Evolutionary conservation across 1,140 invertebrate genomes (phyloP), one percentile per base, ranked within the genome.

Genomic region (Luehdorfia chinensis): DNA sequence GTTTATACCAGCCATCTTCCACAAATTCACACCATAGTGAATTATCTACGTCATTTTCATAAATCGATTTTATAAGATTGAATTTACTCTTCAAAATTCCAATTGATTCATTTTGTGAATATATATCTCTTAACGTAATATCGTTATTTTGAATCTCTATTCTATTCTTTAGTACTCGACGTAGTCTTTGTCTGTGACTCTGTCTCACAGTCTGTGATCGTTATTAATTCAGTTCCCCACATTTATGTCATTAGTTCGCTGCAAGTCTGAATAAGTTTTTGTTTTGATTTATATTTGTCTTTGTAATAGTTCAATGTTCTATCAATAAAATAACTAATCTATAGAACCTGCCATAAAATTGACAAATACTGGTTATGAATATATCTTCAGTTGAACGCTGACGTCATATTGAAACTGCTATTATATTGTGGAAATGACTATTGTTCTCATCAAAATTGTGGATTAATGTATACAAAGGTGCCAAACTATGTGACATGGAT

Each of bases 351-450:
- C n/a, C 16, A 15, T 2, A 30, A 16, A 28, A 16, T 43, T 43
- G 15, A 2, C 1, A 18, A 43, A 27, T 13, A 28, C 14, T 4
- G 21, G 13, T 43, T 28, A 4, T 11, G n/a, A 27, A 18, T 30
- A 43, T 6, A 16, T 43, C n/a, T 0, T n/a, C 14, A 18, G 28
- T 43, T 8, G 11, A 9, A 43, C 23, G 37, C 37, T 43, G 39
- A 43, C 39, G 39, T 43, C 39, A 43, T 43, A 27, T 30, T 9
- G 39, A 0, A 18, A 28, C n/a, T n/a, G n/a, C 18, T 8, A 43
- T 43, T 43, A 8, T 27, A 30, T 43, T 43, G 39, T 43, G 14
- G 18, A 43, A 18, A 43, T 43, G 39, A 18, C 15, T 18, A 11
- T 41, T 41, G 25, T 43, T n/a, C 14, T 30, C 15, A 18, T 16